Evolutionary conservation across 2,113 vertebrate species (phyloP), one percentile per base, ranked within the genome.

Genomic region (Condylura cristata): DNA sequence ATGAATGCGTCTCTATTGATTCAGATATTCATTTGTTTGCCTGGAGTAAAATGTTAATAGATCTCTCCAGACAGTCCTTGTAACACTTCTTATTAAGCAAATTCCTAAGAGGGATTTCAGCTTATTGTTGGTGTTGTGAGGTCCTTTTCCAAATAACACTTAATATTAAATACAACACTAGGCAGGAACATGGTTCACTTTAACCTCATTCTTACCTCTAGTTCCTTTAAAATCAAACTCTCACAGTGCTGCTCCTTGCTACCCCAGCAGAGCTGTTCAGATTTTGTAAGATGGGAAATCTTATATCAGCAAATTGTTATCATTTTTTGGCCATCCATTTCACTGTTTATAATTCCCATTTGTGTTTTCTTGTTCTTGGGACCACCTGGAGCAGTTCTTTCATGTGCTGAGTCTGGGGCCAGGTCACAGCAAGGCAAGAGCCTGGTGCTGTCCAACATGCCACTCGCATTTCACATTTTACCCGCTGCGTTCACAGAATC

Each of bases 331-430:
- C 66, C 76, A 48, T 79, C 74, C 24, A 70, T n/a, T n/a, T 60
- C 78, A 28, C 5, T 51, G 32, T 44, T 72, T 84, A 61, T 34
- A 8, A 16, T 89, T 89, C 34, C 58, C 1, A 4, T 63, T 32
- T 71, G 37, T 88, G 74, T 93, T 96, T 94, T 84, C 90, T 88
- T 58, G 37, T 63, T 61, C 87, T 60, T 56, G 46, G 6, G 60
- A 22, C 41, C 70, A 37, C 72, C 56, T n/a, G 65, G 46, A 46
- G 75, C 30, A 11, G 4, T 34, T 44, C 72, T 63, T 14, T 65
- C 37, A 4, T 1, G 2, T 5, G 37, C 46, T 6, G 22, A 71
- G 65, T 20, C 7, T 6, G 8, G 20, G 58, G 6, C 28, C 41
- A 1, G 3, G 13, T 5, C 65, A 1, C 3, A 2, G 39, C 0